Evolutionary conservation across 2,113 vertebrate species (phyloP).

Genomic region (Vireo altiloquus): DNA sequence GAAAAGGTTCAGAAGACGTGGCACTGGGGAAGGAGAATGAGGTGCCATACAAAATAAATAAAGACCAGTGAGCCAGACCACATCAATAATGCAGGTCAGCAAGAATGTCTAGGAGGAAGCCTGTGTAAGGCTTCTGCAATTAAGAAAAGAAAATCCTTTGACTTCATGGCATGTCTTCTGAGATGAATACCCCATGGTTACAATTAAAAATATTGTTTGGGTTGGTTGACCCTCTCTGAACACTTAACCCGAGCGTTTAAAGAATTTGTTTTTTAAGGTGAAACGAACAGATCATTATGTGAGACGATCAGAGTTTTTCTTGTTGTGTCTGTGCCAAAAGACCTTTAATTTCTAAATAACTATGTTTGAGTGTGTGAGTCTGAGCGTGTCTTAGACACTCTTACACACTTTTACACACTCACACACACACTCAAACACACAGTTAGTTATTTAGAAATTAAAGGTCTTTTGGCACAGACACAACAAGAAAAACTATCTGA

Average conservation of each 20-base stretch:
- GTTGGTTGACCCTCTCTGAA: not conserved
- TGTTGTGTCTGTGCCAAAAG: too few species aligned
- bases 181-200: slow-evolving; percentile 38
- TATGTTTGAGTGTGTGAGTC: too few species aligned
- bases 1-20: not conserved
- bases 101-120: not conserved
- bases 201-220: slow-evolving; percentile 29
- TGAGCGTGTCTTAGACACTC: too few species aligned
- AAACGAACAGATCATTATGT: not conserved
- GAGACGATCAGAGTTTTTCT: too few species aligned
- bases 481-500: not conserved
- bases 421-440: not conserved
- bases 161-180: not conserved
- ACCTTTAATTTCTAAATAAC: too few species aligned
- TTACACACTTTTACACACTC: too few species aligned
- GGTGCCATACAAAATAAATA: slow-evolving; percentile 7
- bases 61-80: not conserved
- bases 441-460: not conserved
- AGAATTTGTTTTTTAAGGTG: not conserved
- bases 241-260: not conserved
- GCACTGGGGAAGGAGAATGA: not conserved
- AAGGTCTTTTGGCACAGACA: not conserved
- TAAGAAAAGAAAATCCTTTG: slow-evolving; percentile 23
- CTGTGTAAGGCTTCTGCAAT: not conserved
- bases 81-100: slow-evolving; percentile 8